phyloP scores from a whole-genome alignment of 1,140 invertebrate species.

The Xylocopa sonorina region DNA sequence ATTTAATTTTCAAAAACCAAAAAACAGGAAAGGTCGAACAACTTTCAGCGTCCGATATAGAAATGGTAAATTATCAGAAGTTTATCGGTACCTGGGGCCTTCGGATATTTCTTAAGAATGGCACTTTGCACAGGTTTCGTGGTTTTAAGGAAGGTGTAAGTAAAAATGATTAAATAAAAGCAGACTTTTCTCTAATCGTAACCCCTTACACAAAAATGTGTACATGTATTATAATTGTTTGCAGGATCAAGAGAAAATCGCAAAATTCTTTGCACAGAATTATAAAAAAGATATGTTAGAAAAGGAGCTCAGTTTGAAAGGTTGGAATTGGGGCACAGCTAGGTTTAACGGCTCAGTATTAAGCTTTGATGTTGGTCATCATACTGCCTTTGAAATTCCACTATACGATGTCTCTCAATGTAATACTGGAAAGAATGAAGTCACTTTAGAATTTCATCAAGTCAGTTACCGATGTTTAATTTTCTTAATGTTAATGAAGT shows the following conservation, averaged over 20 bases:
- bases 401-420: slow-evolving; percentile 97
- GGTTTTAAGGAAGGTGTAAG: slow-evolving; percentile 96
- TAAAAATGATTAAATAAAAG: slow-evolving; percentile 35
- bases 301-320: slow-evolving; percentile 96
- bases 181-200: not conserved
- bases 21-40: slow-evolving; percentile 99
- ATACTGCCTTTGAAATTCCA: slow-evolving; percentile 98
- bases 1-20: slow-evolving; percentile 96
- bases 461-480: slow-evolving; percentile 75
- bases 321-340: slow-evolving; percentile 99
- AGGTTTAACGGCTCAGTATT: slow-evolving; percentile 96
- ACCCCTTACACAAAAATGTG: not conserved
- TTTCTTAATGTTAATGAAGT: not conserved
- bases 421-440: slow-evolving; percentile 99
- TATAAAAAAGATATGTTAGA: slow-evolving; percentile 94
- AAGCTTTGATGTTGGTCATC: slow-evolving; percentile 95
- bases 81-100: slow-evolving; percentile 95
- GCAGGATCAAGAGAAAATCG: slow-evolving; percentile 91
- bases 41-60: slow-evolving; percentile 92
- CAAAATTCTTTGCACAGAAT: slow-evolving; percentile 92
- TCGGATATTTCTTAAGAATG: slow-evolving; percentile 95
- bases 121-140: slow-evolving; percentile 94
- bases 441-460: slow-evolving; percentile 98
- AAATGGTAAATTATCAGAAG: slow-evolving; percentile 95
- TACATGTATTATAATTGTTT: slow-evolving; percentile 15